Conservation (phyloP, 2,888 invertebrate genomes). For the Odontocerum albicorne region DNA sequence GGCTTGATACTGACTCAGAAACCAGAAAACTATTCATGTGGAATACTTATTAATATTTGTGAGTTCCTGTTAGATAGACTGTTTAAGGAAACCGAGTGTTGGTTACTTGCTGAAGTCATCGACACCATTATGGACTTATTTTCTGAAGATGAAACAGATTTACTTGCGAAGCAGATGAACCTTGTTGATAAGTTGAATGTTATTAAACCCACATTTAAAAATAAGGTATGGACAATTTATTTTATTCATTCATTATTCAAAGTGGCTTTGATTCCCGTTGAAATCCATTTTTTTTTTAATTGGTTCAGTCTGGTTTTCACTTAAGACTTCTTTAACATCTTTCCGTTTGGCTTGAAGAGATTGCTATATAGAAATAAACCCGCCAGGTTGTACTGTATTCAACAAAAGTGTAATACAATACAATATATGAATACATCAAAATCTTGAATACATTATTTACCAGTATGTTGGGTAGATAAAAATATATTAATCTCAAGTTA, state of each 20-base stretch:
- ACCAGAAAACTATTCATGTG: constrained; percentile 43
- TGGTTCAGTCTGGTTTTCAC: no score
- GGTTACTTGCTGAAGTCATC: constrained; percentile 73
- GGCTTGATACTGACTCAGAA: constrained; percentile 54
- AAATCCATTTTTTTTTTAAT: no score
- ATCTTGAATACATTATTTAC: no score
- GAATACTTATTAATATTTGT: constrained; percentile 45
- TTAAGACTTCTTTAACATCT: no score
- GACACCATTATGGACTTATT: constrained; percentile 78
- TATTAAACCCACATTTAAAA: constrained; percentile 63
- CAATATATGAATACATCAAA: no score
- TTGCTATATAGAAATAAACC: no score
- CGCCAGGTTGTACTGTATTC: no score
- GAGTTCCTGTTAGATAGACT: constrained; percentile 64
- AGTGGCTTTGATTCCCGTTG: no score
- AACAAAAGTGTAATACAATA: no score
- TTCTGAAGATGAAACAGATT: constrained; percentile 73
- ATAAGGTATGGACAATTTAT: constrained; percentile 56
- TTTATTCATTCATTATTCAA: constrained; percentile 10
- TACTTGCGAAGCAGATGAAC: constrained; percentile 62
- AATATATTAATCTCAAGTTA: no score
- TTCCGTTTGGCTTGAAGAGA: no score
- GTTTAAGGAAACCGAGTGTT: constrained; percentile 65
- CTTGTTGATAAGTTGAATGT: constrained; percentile 62
- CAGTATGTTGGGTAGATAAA: no score